Evolutionary conservation across 2,797 vertebrate genomes (phyloP).

Genomic region (Oryzias sinensis): DNA sequence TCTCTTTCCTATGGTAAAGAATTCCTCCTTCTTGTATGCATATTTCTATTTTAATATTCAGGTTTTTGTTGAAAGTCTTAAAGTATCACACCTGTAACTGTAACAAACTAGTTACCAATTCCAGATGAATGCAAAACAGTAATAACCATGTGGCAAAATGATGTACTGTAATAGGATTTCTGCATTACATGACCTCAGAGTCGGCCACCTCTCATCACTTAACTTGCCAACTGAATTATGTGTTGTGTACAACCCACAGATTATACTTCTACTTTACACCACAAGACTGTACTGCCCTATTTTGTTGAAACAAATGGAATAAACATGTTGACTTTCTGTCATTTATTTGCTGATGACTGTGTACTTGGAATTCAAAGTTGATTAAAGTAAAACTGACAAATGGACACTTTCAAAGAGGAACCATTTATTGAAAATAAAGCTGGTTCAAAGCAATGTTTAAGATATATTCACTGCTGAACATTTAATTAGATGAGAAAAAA

Average conservation of each 20-base stretch:
- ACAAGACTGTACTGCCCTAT: slow-evolving; percentile 67
- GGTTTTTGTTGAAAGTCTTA: slow-evolving; percentile 61
- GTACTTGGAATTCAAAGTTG: too few relatives aligned
- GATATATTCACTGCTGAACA: slow-evolving; percentile 25
- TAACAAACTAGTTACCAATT: slow-evolving; percentile 45
- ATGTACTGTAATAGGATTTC: slow-evolving; percentile 46
- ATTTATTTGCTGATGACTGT: background rate
- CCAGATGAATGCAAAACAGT: slow-evolving; percentile 52
- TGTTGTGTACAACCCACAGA: slow-evolving; percentile 63
- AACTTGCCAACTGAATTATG: slow-evolving; percentile 48
- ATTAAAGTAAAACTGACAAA: background rate
- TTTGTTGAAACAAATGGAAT: slow-evolving; percentile 72
- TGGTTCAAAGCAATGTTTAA: slow-evolving; percentile 19
- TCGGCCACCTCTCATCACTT: slow-evolving; percentile 57
- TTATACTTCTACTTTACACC: slow-evolving; percentile 45
- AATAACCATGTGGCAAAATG: slow-evolving; percentile 41
- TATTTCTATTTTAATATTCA: slow-evolving; percentile 78
- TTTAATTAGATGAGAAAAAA: slow-evolving; percentile 5
- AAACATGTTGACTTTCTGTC: slow-evolving; percentile 31
- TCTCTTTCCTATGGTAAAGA: slow-evolving; percentile 82
- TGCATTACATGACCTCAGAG: slow-evolving; percentile 44
- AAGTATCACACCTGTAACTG: slow-evolving; percentile 48
- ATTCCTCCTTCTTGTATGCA: slow-evolving; percentile 69
- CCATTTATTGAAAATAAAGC: slow-evolving; percentile 50
- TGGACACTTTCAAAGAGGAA: slow-evolving; percentile 8